These are phyloP conservation scores for Tetranychus truncatus DNA, from an alignment of 2,888 invertebrate genomes.

Conservation along the genomic window DNA sequence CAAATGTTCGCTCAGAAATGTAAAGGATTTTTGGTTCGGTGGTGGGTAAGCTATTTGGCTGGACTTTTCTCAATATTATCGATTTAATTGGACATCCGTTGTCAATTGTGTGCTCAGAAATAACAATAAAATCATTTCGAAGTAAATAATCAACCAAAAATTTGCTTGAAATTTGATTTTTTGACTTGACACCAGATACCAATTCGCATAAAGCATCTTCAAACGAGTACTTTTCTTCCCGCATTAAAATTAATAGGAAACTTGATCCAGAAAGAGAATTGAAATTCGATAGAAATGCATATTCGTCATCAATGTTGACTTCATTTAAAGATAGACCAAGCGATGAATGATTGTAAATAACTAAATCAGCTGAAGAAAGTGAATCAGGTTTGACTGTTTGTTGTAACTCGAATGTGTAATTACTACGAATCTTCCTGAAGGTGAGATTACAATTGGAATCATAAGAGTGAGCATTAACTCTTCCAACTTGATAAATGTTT, in stretches of 20 bases:
- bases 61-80: background rate
- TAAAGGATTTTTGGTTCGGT: background rate
- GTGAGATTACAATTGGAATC: background rate
- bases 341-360: background rate
- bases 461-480: background rate
- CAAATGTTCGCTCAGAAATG: background rate
- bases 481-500: background rate
- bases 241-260: background rate
- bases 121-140: background rate
- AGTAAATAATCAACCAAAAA: background rate
- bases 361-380: background rate
- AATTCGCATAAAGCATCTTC: background rate
- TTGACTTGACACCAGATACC: background rate
- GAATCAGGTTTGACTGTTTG: slow-evolving; percentile 28
- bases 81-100: slow-evolving; percentile 1
- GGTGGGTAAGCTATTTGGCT: background rate
- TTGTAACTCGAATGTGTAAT: background rate
- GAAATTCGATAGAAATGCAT: background rate
- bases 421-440: background rate
- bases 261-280: background rate
- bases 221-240: background rate
- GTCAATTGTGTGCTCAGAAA: background rate
- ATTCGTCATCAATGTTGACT: background rate
- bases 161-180: background rate
- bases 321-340: background rate